Conservation (phyloP, 1,140 invertebrate genomes). For the Anadara kagoshimensis region DNA sequence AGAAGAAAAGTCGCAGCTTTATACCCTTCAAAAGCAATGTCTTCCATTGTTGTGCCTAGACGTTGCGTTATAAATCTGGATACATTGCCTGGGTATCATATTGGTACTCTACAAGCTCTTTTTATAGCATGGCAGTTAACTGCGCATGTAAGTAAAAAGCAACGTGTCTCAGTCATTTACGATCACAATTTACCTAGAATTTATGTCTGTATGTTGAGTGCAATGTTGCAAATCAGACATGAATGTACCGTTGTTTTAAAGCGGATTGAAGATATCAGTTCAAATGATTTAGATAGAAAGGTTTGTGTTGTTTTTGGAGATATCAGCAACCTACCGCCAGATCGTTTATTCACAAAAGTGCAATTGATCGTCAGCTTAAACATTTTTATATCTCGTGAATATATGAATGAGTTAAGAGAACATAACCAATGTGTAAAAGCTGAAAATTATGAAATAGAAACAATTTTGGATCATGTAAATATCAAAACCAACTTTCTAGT, state of each 20-base stretch:
- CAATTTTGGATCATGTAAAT: background rate
- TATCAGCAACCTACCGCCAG: background rate
- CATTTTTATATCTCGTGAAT: background rate
- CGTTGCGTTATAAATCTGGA: background rate
- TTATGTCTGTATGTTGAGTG: background rate
- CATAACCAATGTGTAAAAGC: background rate
- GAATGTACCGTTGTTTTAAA: background rate
- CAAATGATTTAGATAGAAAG: background rate
- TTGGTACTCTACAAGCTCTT: background rate
- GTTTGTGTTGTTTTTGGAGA: background rate
- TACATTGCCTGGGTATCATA: background rate
- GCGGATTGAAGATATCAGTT: background rate
- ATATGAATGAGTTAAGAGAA: background rate
- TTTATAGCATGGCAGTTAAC: background rate
- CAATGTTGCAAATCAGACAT: background rate
- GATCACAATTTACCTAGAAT: background rate
- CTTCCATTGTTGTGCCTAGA: background rate
- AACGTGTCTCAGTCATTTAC: background rate
- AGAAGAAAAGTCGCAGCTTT: background rate
- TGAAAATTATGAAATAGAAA: background rate
- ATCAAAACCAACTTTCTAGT: background rate
- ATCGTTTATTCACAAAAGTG: background rate
- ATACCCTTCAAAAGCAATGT: background rate
- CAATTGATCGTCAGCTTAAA: background rate
- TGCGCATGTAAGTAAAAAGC: background rate